A percentile compares a stretch with the other conserved stretches of the same genome.
Conservation (phyloP, 1,140 invertebrate genomes). For the Melipona quadrifasciata region DNA sequence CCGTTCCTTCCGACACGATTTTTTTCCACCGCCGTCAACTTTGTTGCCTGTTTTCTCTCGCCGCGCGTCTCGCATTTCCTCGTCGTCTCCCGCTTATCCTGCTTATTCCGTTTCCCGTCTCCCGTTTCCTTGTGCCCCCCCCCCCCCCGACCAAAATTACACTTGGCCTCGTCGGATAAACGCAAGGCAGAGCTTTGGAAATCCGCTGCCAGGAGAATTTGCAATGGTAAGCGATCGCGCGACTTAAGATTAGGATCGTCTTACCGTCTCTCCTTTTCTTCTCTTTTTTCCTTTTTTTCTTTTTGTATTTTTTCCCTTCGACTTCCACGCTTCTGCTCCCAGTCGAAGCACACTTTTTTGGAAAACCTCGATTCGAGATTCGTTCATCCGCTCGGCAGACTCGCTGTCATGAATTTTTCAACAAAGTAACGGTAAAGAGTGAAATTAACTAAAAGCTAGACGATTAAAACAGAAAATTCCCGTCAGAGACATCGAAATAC, state of each 20-base stretch:
- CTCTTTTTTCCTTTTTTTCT: neutral
- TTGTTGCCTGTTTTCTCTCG: neutral
- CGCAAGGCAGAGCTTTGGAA: slow-evolving; percentile 35
- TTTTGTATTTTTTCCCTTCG: neutral
- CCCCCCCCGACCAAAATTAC: slow-evolving; percentile 31
- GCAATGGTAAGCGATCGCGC: slow-evolving; percentile 49
- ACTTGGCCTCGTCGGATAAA: slow-evolving; percentile 27
- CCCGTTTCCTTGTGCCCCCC: too few relatives aligned
- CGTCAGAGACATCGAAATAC: too few relatives aligned
- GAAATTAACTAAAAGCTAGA: too few relatives aligned
- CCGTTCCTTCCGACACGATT: too few relatives aligned
- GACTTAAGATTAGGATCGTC: slow-evolving; percentile 37
- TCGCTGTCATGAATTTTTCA: too few relatives aligned
- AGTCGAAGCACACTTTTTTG: too few relatives aligned
- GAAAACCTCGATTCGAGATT: too few relatives aligned
- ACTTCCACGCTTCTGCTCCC: too few relatives aligned
- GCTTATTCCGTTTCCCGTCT: slow-evolving; percentile 20
- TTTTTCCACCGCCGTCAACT: slow-evolving; percentile 13
- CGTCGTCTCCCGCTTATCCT: slow-evolving; percentile 47
- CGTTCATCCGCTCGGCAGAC: too few relatives aligned
- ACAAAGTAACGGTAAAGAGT: too few relatives aligned
- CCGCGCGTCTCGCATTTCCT: slow-evolving; percentile 25
- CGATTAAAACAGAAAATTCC: too few relatives aligned
- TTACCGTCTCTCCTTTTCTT: neutral
- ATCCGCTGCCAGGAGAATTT: slow-evolving; percentile 45